These are phyloP conservation scores for Unio pictorum DNA, from an alignment of 2,888 invertebrate species.

Conservation along the genomic window DNA sequence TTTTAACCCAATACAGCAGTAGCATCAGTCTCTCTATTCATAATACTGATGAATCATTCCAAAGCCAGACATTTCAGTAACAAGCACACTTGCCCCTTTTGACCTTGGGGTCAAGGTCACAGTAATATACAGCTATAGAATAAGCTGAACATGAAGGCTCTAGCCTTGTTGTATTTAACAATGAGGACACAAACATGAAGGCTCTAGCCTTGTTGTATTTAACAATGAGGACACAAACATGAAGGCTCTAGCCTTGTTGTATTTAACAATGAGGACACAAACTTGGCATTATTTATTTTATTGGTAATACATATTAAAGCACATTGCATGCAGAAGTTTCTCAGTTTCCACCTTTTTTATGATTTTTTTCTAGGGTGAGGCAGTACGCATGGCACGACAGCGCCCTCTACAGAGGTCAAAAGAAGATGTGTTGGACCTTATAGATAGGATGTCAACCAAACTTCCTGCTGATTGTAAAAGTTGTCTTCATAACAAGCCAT, in stretches of 20 bases:
- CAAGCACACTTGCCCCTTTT: too few species aligned
- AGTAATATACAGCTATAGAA: too few species aligned
- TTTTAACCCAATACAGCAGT: too few species aligned
- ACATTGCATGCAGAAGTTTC: background rate
- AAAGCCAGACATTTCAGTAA: too few species aligned
- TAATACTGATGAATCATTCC: too few species aligned
- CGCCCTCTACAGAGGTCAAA: slow-evolving; percentile 35
- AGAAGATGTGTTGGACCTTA: slow-evolving; percentile 51
- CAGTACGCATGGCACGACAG: slow-evolving; percentile 60
- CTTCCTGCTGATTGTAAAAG: slow-evolving; percentile 29
- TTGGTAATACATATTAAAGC: background rate
- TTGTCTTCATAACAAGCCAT: slow-evolving; percentile 60
- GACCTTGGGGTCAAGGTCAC: too few species aligned
- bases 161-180: too few species aligned
- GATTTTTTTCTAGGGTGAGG: slow-evolving; percentile 55
- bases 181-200: background rate
- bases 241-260: too few species aligned
- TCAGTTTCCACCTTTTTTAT: slow-evolving; percentile 1
- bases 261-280: background rate
- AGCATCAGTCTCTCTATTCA: too few species aligned
- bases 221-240: background rate
- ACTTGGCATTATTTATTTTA: background rate
- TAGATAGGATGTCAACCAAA: slow-evolving; percentile 31
- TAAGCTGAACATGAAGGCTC: too few species aligned
- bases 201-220: too few species aligned